phyloP scores from a whole-genome alignment of 23 tunicate species.

The Pegea sp. region DNA sequence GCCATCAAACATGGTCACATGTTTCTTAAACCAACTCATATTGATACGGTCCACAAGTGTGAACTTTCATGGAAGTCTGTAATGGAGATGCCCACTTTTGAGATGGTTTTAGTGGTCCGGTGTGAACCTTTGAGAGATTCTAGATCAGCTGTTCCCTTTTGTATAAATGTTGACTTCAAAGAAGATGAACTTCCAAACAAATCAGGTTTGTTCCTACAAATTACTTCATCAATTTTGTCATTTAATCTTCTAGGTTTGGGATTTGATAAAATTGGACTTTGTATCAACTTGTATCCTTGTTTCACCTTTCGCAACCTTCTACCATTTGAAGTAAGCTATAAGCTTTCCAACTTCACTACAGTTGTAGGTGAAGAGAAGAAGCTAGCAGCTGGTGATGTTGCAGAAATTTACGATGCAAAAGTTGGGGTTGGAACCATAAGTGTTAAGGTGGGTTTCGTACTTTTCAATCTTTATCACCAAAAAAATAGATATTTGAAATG shows the following conservation, averaged over 20 bases:
- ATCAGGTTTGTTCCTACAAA: constrained; percentile 1
- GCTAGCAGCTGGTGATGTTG: constrained; percentile 23
- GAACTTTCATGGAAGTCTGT: constrained; percentile 24
- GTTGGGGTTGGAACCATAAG: constrained; percentile 14
- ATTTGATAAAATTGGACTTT: constrained; percentile 4
- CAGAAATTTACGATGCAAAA: constrained; percentile 26
- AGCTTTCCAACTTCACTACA: too few species aligned
- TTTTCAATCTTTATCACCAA: background rate
- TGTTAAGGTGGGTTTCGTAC: constrained; percentile 9
- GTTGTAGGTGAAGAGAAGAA: constrained; percentile 3
- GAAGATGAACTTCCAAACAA: constrained; percentile 7
- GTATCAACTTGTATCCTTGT: constrained; percentile 27
- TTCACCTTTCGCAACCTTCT: constrained; percentile 26
- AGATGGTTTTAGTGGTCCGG: constrained; percentile 3
- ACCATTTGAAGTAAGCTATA: constrained; percentile 21
- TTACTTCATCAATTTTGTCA: too few species aligned
- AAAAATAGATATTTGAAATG: background rate
- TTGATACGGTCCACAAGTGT: too few species aligned
- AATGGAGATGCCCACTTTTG: constrained; percentile 4
- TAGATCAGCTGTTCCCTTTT: constrained; percentile 5
- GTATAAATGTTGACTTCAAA: constrained; percentile 8
- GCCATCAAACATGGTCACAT: background rate
- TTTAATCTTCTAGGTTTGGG: background rate
- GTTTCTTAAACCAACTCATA: too few species aligned
- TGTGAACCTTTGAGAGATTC: constrained; percentile 3